Conservation (phyloP, 1,140 invertebrate species). For the Aphis craccivora region DNA sequence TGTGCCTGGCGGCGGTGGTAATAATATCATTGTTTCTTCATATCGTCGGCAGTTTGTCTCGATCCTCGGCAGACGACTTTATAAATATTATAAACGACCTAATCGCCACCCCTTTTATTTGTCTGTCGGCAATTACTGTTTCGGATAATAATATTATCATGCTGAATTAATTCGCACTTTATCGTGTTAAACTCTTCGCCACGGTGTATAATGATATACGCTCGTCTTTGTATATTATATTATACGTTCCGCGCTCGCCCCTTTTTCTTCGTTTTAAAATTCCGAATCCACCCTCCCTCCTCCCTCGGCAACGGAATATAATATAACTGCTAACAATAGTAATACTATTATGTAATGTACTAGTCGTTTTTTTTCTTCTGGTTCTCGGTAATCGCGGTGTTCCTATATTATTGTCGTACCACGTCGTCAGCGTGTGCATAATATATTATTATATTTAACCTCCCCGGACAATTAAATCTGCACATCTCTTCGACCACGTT, state of each 20-base stretch:
- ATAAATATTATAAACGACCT: background rate
- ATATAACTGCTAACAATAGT: background rate
- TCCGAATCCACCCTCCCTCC: background rate
- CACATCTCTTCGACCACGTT: background rate
- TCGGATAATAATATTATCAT: background rate
- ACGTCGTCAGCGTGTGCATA: background rate
- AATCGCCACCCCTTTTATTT: slow-evolving; percentile 23
- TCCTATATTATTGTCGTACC: background rate
- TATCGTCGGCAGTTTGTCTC: slow-evolving; percentile 47
- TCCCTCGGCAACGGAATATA: background rate
- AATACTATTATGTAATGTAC: background rate
- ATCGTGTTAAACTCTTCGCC: slow-evolving; percentile 25
- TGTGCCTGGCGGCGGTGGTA: background rate
- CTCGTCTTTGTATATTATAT: background rate
- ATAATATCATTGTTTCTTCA: slow-evolving; percentile 12
- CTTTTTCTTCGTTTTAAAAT: background rate
- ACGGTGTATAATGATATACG: background rate
- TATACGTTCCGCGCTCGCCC: background rate
- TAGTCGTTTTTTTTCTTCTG: background rate
- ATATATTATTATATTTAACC: background rate
- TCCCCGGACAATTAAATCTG: background rate
- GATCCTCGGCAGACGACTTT: slow-evolving; percentile 38
- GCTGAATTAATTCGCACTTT: slow-evolving; percentile 53
- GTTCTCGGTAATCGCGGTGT: background rate
- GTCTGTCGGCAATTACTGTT: slow-evolving; percentile 49